Evolutionary conservation across 1,140 invertebrate genomes (phyloP), one percentile per base, ranked within the genome.

Genomic region (Sycobia sp.): DNA sequence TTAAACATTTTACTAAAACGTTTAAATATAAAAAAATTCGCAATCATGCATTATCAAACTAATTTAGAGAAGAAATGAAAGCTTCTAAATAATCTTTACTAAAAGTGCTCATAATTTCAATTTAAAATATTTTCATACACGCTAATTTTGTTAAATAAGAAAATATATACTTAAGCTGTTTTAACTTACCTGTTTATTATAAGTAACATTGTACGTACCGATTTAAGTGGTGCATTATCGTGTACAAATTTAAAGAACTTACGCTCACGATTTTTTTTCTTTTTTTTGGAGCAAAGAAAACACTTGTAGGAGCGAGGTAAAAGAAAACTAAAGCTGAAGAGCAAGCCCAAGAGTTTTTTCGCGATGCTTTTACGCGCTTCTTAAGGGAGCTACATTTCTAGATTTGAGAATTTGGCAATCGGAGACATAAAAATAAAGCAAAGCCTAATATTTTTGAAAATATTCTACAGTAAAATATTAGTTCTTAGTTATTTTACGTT

Each of bases 261-360:
- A 46, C 13, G 20, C 16, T 4, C 23, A 10, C 44, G 22, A 25
- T 41, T 61, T 44, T n/a, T 47, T 61, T 49, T 55, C 29, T 32
- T 32, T 32, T 32, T 7, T 32, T 32, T 32, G n/a, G 4, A 32
- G 13, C 9, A 16, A 50, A 43, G 13, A 16, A 60, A 27, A 44
- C 9, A 43, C 55, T 49, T 14, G 43, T 25, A n/a, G 8, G 16
- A 53, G 23, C 29, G 32, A 49, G 53, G n/a, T 49, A 50, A 53
- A 36, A 38, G 16, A 41, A 58, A 43, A 61, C 61, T n/a, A 9
- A 16, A 16, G 22, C n/a, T 23, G 18, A 27, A 57, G 36, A 22
- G 44, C 43, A 49, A 50, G 50, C 18, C 23, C 61, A 60, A 66
- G 61, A 59, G 61, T 62, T 61, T 62, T n/a, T 34, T 55, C 34